Evolutionary conservation across 2,888 invertebrate genomes (phyloP), one percentile per base, ranked within the genome.

Genomic region (Venustoraphidia nigricollis): DNA sequence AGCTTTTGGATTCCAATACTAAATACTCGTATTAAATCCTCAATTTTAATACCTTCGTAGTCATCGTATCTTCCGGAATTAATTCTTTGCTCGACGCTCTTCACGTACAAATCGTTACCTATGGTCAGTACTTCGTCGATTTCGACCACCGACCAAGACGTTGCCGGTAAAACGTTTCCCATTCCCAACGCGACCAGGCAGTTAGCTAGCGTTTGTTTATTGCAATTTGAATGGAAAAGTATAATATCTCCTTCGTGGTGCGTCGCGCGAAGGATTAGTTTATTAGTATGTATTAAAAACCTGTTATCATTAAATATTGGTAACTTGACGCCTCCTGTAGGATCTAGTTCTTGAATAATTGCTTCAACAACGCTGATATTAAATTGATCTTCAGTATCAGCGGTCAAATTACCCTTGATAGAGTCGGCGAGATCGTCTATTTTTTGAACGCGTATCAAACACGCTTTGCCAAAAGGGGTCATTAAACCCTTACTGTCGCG

Each of bases 401-500:
- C 56, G 17, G 59, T 59, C 3, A 68, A 49, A 51, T 67, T 69
- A 3, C 58, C 55, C 49, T 64, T 57, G 17, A 71, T 60, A 2
- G 62, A 50, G 3, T 59, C 56, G 1, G 62, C 61, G 8, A 73
- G 42, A 17, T 66, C 64, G 0, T 59, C 55, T 0, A 65, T 45
- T 14, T 58, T 53, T 2, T 58, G 47, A 0, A 66, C 56, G 36
- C 72, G 58, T 2, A 71, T 50, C 1, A 68, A 59, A 48, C 70
- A 70, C 5, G 69, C 67, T 2, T 60, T 60, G n/a, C 67, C 67
- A 50, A 57, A 60, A 47, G 58, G 56, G 42, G 58, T 55, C 1
- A 51, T 41, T 11, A 65, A 54, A 58, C 81, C 81, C 14, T 71
- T 66, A 10, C 74, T 72, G 53, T 76, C 72, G 46, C 76, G 73